phyloP scores from a whole-genome alignment of 2,888 invertebrate species.

The Eledone cirrhosa region DNA sequence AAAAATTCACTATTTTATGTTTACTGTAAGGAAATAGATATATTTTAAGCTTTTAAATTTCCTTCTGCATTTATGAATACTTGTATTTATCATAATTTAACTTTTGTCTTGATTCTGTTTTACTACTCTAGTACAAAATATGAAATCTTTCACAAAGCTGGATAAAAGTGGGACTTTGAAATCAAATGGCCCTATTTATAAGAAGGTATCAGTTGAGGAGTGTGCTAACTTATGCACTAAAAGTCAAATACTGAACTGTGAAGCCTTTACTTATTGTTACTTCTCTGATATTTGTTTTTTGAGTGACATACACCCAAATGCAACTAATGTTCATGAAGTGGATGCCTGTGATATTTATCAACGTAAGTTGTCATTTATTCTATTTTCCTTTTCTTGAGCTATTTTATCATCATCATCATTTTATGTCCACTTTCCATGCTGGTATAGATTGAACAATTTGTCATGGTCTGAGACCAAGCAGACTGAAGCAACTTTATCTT shows the following conservation, averaged over 20 bases:
- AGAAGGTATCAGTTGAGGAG: slow-evolving; percentile 41
- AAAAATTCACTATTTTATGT: no score
- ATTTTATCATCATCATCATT: background rate
- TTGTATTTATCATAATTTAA: no score
- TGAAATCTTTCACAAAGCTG: background rate
- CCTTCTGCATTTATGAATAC: no score
- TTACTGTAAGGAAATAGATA: no score
- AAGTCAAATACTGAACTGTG: slow-evolving; percentile 44
- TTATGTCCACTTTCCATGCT: no score
- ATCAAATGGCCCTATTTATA: slow-evolving; percentile 12
- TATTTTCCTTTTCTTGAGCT: background rate
- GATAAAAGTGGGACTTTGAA: background rate
- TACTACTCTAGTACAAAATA: slow-evolving; percentile 5
- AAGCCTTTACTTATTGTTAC: slow-evolving; percentile 55
- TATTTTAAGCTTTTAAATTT: no score
- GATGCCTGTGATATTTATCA: slow-evolving; percentile 50
- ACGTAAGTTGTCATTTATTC: slow-evolving; percentile 38
- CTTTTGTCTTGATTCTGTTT: background rate
- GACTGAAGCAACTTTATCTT: no score
- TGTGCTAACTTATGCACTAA: slow-evolving; percentile 55
- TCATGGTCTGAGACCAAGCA: no score
- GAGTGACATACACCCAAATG: slow-evolving; percentile 43
- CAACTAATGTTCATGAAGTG: slow-evolving; percentile 39
- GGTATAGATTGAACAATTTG: no score
- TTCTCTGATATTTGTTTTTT: slow-evolving; percentile 50